Evolutionary conservation across 92 coral and sea anemone genomes (phyloP).

Genomic region (Epizoanthus stellaris): DNA sequence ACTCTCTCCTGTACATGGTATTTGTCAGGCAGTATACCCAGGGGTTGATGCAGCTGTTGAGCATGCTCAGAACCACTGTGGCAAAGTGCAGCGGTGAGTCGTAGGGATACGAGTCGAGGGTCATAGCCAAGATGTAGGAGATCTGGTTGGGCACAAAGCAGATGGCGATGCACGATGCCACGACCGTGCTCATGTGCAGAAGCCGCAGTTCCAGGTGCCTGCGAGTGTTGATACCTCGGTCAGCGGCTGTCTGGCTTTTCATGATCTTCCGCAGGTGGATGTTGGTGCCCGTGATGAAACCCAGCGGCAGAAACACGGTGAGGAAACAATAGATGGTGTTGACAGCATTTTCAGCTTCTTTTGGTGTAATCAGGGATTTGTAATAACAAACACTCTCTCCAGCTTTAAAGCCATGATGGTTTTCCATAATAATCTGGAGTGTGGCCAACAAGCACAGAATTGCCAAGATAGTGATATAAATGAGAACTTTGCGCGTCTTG

Average conservation of each 20-base stretch:
- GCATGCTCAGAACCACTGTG: slow-evolving; percentile 35
- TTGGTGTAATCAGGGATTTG: slow-evolving; percentile 20
- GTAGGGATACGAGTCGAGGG: slow-evolving; percentile 31
- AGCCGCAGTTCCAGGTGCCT: slow-evolving; percentile 31
- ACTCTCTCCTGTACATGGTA: slow-evolving; percentile 29
- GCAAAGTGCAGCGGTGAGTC: slow-evolving; percentile 24
- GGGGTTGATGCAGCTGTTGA: slow-evolving; percentile 35
- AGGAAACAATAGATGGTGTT: slow-evolving; percentile 1
- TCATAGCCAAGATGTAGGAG: slow-evolving; percentile 35
- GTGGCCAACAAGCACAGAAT: background rate
- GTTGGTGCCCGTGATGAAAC: slow-evolving; percentile 17
- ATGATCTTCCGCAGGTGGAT: slow-evolving; percentile 1
- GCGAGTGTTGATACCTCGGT: slow-evolving; percentile 8
- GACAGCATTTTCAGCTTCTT: slow-evolving; percentile 13
- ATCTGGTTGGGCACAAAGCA: slow-evolving; percentile 39
- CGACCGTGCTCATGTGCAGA: slow-evolving; percentile 23
- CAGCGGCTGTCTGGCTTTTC: background rate
- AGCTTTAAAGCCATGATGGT: background rate
- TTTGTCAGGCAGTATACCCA: slow-evolving; percentile 33
- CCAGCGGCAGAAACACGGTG: slow-evolving; percentile 24
- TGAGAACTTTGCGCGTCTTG: slow-evolving; percentile 1
- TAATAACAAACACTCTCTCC: background rate
- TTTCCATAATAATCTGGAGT: background rate
- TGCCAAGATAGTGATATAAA: background rate
- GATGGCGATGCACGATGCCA: slow-evolving; percentile 8